phyloP scores from a whole-genome alignment of 2,888 invertebrate species.

The Teinopalpus imperialis region DNA sequence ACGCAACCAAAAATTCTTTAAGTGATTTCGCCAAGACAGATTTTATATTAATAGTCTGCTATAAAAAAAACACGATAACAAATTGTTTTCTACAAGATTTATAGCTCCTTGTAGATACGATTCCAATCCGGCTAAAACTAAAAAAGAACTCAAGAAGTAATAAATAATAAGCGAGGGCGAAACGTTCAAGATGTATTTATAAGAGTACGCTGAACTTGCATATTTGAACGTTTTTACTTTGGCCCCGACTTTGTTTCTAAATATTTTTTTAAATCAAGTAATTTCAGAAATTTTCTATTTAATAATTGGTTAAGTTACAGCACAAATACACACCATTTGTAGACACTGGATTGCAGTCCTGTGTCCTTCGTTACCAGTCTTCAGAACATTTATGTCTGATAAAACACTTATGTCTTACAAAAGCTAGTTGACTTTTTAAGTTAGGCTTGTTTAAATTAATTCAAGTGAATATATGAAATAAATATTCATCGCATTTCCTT shows the following conservation, averaged over 20 bases:
- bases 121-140: constrained; percentile 15
- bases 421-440: too few relatives aligned
- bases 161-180: constrained; percentile 21
- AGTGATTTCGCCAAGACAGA: constrained; percentile 24
- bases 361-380: too few relatives aligned
- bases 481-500: too few relatives aligned
- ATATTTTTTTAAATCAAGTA: too few relatives aligned
- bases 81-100: constrained; percentile 25
- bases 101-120: constrained; percentile 16
- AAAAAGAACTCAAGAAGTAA: constrained; percentile 21
- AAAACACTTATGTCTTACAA: too few relatives aligned
- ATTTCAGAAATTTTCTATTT: too few relatives aligned
- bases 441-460: too few relatives aligned
- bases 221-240: background rate
- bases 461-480: too few relatives aligned
- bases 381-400: too few relatives aligned
- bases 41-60: constrained; percentile 24
- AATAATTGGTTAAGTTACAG: too few relatives aligned
- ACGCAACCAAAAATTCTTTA: constrained; percentile 23
- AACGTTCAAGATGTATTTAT: constrained; percentile 13
- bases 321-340: too few relatives aligned
- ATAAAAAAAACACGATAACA: constrained; percentile 20
- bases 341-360: too few relatives aligned
- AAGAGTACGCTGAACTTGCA: constrained; percentile 13
- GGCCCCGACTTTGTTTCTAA: background rate